Conservation (phyloP, 2,113 vertebrate species). For the Calyptommatus sinebrachiatus region DNA sequence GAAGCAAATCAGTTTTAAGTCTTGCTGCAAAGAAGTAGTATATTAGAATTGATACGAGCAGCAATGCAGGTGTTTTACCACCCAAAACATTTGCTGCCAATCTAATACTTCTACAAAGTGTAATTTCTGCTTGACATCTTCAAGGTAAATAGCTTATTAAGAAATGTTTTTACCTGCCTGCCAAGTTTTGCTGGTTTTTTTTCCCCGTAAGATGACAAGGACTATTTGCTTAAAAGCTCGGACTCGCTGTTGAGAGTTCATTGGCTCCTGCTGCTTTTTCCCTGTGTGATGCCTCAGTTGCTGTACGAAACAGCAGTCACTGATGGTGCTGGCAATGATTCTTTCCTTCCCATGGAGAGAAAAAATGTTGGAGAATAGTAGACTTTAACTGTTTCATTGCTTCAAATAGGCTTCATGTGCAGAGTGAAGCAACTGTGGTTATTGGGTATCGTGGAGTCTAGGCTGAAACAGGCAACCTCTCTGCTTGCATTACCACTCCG, state of each 20-base stretch:
- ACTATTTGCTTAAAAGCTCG: constrained; percentile 40
- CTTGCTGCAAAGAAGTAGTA: not conserved
- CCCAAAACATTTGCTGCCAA: not conserved
- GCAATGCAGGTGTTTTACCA: rapidly evolving
- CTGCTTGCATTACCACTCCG: no score
- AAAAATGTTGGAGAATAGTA: constrained; percentile 2
- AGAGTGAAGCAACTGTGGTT: not conserved
- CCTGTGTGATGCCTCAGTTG: constrained; percentile 29
- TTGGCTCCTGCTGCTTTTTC: constrained; percentile 49
- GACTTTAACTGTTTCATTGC: not conserved
- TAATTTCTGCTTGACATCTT: not conserved
- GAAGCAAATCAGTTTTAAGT: not conserved
- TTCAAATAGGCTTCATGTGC: not conserved
- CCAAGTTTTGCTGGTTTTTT: constrained; percentile 5
- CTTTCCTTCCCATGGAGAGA: constrained; percentile 29
- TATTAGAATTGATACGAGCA: rapidly evolving
- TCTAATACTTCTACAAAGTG: not conserved
- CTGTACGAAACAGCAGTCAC: constrained; percentile 23
- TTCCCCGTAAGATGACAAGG: constrained; percentile 4
- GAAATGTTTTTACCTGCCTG: not conserved
- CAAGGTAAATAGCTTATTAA: constrained; percentile 1
- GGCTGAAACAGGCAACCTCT: no score
- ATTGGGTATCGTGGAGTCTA: no score
- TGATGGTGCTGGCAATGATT: constrained; percentile 23
- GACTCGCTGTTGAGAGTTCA: constrained; percentile 32